phyloP scores from a whole-genome alignment of 2,113 vertebrate genomes.

The Emydura subglobosa region DNA sequence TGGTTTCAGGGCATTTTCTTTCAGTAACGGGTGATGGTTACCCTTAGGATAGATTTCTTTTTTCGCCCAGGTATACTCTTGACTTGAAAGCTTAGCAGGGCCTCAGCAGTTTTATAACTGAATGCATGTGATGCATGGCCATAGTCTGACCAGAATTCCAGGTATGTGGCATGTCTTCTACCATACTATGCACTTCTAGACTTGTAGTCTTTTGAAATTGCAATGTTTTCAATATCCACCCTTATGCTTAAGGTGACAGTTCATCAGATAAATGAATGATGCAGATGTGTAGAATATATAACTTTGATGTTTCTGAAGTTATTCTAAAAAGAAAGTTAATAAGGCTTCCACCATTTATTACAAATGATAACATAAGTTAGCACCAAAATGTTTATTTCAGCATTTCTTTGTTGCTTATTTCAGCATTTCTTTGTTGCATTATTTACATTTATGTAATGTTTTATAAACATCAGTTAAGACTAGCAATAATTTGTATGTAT shows the following conservation, averaged over 20 bases:
- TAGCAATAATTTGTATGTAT: neutral
- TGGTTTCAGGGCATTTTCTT: constrained; percentile 25
- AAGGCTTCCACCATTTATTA: neutral
- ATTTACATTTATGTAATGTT: neutral
- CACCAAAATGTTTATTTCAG: neutral
- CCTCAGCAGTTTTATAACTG: constrained; percentile 48
- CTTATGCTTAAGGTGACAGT: neutral
- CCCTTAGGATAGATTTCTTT: constrained; percentile 41
- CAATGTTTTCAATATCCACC: neutral
- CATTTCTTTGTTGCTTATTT: neutral
- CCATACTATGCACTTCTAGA: constrained; percentile 35
- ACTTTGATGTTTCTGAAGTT: neutral
- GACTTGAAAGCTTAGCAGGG: constrained; percentile 49
- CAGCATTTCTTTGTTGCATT: neutral
- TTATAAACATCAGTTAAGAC: neutral
- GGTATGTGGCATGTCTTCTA: constrained; percentile 44
- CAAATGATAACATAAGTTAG: neutral
- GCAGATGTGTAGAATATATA: neutral
- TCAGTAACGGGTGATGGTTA: constrained; percentile 32
- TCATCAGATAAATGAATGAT: neutral
- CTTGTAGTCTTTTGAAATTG: constrained; percentile 59
- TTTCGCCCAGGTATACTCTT: constrained; percentile 53
- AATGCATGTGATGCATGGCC: neutral
- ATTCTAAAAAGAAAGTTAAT: neutral
- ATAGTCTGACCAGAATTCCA: constrained; percentile 69